Evolutionary conservation across 2,888 invertebrate genomes (phyloP).

Genomic region (Notodonta dromedarius): DNA sequence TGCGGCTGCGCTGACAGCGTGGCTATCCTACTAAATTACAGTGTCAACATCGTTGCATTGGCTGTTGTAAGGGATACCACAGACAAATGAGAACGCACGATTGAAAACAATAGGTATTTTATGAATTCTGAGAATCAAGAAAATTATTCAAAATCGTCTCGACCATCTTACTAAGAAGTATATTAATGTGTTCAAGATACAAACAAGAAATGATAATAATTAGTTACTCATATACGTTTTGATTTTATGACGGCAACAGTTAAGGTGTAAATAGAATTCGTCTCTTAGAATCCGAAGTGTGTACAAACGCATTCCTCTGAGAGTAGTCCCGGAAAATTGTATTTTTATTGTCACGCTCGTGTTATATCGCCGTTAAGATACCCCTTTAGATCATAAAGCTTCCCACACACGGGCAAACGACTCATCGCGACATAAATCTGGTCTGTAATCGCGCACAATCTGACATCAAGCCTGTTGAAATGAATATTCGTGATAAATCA

Average conservation of each 20-base stretch:
- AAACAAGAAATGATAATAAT: too few species aligned
- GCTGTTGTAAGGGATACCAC: conserved; percentile 11
- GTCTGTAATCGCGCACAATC: conserved; percentile 73
- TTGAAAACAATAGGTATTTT: not conserved
- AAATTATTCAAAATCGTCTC: too few species aligned
- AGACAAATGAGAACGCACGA: conserved; percentile 7
- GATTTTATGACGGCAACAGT: too few species aligned
- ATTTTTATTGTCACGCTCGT: not conserved
- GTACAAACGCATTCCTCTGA: too few species aligned
- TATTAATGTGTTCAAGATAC: too few species aligned
- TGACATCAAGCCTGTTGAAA: conserved; percentile 78
- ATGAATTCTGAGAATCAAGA: too few species aligned
- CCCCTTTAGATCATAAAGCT: conserved; percentile 37
- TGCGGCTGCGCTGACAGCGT: conserved; percentile 12
- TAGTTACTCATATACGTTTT: too few species aligned
- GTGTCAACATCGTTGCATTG: conserved; percentile 26
- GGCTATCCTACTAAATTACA: conserved; percentile 29
- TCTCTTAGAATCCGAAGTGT: too few species aligned
- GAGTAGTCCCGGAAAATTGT: too few species aligned
- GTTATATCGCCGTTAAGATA: conserved; percentile 1
- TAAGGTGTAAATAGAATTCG: too few species aligned
- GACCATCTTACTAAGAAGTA: too few species aligned
- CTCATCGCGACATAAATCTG: conserved; percentile 72
- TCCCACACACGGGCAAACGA: conserved; percentile 52
- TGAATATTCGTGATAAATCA: conserved; percentile 82